Conservation (phyloP, 1,140 invertebrate genomes). For the Rhopalosiphum padi region DNA sequence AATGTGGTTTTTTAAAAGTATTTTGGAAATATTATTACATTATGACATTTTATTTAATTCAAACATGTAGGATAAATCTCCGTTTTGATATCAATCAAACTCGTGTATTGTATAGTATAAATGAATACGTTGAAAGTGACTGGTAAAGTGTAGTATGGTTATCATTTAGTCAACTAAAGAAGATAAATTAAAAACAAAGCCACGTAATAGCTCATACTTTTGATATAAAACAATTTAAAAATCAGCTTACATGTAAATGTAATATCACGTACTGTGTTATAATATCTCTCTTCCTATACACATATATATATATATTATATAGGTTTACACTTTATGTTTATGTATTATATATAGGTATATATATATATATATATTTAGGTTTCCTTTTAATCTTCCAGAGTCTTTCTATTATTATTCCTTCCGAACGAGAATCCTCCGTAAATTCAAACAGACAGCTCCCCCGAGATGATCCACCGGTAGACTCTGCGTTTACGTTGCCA, state of each 20-base stretch:
- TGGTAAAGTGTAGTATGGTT: neutral
- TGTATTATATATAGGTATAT: neutral
- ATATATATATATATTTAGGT: neutral
- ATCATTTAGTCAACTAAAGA: neutral
- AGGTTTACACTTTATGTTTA: neutral
- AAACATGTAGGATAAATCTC: neutral
- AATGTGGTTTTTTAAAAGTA: neutral
- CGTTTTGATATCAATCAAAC: neutral
- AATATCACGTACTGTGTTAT: neutral
- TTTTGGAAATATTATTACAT: neutral
- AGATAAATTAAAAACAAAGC: constrained; percentile 19
- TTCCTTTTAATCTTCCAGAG: constrained; percentile 7
- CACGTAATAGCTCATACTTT: neutral
- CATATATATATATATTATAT: too few species aligned
- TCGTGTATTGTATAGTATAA: neutral
- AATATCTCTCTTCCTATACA: neutral
- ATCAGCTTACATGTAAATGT: neutral
- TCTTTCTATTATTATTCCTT: constrained; percentile 30
- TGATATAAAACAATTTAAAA: neutral
- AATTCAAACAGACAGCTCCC: constrained; percentile 12
- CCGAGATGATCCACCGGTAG: constrained; percentile 12
- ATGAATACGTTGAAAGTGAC: neutral
- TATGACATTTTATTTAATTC: neutral
- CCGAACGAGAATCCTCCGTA: neutral
- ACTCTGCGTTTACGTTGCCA: neutral